phyloP scores from a whole-genome alignment of 1,140 invertebrate genomes.

The Euborellia annulipes region DNA sequence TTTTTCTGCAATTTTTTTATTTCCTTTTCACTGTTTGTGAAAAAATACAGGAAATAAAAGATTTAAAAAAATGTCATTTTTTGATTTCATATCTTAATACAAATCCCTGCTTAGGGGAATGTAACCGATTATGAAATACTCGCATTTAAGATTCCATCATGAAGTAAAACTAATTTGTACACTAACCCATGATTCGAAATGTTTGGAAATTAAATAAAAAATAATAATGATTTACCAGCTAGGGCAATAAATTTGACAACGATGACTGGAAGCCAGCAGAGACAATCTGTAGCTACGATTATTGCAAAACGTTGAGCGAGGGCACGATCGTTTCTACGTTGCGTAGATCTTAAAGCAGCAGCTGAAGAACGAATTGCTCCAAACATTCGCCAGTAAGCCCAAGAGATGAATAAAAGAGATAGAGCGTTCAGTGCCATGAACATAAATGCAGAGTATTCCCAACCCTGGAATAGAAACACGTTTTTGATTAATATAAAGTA shows the following conservation, averaged over 20 bases:
- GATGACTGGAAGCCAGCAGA: slow-evolving; percentile 48
- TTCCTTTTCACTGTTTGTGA: no score
- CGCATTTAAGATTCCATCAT: no score
- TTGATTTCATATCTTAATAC: no score
- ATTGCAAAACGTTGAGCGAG: slow-evolving; percentile 37
- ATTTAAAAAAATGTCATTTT: no score
- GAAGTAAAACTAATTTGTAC: no score
- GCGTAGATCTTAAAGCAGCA: slow-evolving; percentile 35
- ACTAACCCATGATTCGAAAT: no score
- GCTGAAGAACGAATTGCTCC: slow-evolving; percentile 35
- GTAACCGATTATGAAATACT: no score
- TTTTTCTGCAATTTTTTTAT: no score
- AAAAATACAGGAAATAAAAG: no score
- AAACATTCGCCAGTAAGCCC: slow-evolving; percentile 38
- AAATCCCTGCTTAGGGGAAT: no score
- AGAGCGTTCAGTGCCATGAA: slow-evolving; percentile 39
- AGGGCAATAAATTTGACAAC: slow-evolving; percentile 39
- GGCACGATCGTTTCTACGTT: slow-evolving; percentile 32
- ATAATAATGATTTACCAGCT: slow-evolving; percentile 24
- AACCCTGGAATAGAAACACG: slow-evolving; percentile 31
- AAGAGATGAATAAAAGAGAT: slow-evolving; percentile 41
- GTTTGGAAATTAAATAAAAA: no score
- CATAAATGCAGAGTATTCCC: slow-evolving; percentile 42
- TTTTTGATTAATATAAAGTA: no score
- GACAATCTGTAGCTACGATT: slow-evolving; percentile 40